Evolutionary conservation across 2,888 invertebrate genomes (phyloP).

Genomic region (Tenthredo mesomela): DNA sequence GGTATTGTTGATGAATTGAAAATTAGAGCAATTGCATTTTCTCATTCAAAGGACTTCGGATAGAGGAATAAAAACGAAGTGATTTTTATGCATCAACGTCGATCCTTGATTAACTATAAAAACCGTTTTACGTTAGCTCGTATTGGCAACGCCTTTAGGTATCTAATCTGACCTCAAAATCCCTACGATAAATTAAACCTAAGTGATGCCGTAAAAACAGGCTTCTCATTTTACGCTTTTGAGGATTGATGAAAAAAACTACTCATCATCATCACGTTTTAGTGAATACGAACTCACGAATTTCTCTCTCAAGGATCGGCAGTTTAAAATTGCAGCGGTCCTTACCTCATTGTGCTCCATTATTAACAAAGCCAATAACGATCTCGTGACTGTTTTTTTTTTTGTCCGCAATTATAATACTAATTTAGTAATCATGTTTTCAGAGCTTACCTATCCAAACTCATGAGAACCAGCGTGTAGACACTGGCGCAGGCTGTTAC

Average conservation of each 20-base stretch:
- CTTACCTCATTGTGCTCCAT: not conserved
- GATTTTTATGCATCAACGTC: not conserved
- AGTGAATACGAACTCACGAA: not conserved
- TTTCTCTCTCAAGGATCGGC: not conserved
- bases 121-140: not conserved
- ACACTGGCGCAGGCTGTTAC: conserved; percentile 96
- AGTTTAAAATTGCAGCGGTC: not conserved
- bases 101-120: conserved; percentile 30
- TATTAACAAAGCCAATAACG: not conserved
- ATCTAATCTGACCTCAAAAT: conserved; percentile 32
- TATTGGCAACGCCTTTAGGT: conserved; percentile 19
- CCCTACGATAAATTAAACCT: conserved; percentile 14
- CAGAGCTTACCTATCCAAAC: conserved; percentile 84
- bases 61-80: not conserved
- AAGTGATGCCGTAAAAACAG: not conserved
- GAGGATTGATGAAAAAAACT: not conserved
- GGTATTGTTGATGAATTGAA: not conserved
- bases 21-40: not conserved
- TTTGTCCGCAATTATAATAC: not conserved
- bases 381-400: not conserved
- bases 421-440: not conserved
- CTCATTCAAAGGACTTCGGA: not conserved
- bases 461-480: conserved; percentile 96
- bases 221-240: not conserved
- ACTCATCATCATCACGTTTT: not conserved